Conservation (phyloP, 2,797 vertebrate species). For the Natrix natrix region DNA sequence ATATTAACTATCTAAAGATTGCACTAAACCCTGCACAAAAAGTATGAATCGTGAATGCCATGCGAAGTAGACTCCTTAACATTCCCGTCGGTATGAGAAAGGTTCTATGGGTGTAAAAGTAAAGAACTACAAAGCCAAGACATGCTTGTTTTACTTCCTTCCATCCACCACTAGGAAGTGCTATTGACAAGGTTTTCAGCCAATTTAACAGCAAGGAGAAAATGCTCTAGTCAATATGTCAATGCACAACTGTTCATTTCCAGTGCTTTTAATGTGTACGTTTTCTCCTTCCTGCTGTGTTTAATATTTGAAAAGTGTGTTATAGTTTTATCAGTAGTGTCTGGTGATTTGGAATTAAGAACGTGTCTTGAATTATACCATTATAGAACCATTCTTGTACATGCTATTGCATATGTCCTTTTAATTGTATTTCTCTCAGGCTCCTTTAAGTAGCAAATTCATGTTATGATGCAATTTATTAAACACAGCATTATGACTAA, state of each 20-base stretch:
- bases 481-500: background rate
- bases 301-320: background rate
- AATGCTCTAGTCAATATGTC: too few relatives aligned
- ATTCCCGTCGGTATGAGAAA: background rate
- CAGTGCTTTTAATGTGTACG: background rate
- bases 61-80: background rate
- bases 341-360: background rate
- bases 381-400: background rate
- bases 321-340: background rate
- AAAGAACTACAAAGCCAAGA: background rate
- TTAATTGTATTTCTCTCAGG: background rate
- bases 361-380: background rate
- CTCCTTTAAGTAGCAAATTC: background rate
- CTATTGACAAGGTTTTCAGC: background rate
- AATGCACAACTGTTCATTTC: background rate
- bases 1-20: background rate
- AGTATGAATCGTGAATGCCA: too few relatives aligned
- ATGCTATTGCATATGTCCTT: background rate
- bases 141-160: background rate
- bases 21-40: background rate
- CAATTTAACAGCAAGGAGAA: background rate
- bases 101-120: background rate
- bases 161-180: background rate
- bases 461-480: background rate
- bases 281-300: background rate